These are phyloP conservation scores for Drosophila austrosaltans DNA, from an alignment of 2,888 invertebrate species.

Conservation along the genomic window DNA sequence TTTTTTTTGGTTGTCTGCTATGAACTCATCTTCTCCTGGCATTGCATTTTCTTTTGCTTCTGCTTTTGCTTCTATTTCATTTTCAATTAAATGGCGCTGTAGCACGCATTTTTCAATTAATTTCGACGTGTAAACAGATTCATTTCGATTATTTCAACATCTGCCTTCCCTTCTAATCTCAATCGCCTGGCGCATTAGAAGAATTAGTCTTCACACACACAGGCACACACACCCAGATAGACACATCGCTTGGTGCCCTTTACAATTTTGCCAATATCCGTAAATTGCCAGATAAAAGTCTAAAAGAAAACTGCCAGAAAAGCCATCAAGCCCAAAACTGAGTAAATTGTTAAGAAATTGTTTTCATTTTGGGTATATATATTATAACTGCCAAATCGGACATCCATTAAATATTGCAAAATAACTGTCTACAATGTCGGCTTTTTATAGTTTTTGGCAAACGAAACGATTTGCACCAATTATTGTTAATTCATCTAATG, in stretches of 20 bases:
- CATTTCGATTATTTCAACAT: constrained; percentile 81
- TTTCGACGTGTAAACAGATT: constrained; percentile 81
- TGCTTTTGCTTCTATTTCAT: constrained; percentile 52
- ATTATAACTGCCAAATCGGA: constrained; percentile 1
- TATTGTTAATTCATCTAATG: constrained; percentile 27
- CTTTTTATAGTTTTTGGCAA: constrained; percentile 58
- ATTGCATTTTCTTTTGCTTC: constrained; percentile 37
- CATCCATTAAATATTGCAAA: constrained; percentile 53
- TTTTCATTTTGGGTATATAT: constrained; percentile 2
- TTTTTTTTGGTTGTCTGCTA: constrained; percentile 39
- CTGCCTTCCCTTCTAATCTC: constrained; percentile 67
- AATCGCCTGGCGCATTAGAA: constrained; percentile 48
- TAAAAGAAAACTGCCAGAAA: background rate
- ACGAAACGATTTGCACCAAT: constrained; percentile 26
- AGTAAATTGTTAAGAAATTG: background rate
- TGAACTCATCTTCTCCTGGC: constrained; percentile 53
- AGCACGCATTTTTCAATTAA: constrained; percentile 76
- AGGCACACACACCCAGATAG: constrained; percentile 22
- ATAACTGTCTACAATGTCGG: constrained; percentile 29
- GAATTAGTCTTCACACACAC: constrained; percentile 27
- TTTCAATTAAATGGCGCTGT: constrained; percentile 79
- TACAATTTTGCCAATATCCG: constrained; percentile 23
- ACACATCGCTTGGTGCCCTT: constrained; percentile 31
- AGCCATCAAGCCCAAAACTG: background rate
- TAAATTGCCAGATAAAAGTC: background rate